Evolutionary conservation across 1,140 invertebrate genomes (phyloP), one percentile per base, ranked within the genome.

Genomic region (Acromyrmex charruanus): DNA sequence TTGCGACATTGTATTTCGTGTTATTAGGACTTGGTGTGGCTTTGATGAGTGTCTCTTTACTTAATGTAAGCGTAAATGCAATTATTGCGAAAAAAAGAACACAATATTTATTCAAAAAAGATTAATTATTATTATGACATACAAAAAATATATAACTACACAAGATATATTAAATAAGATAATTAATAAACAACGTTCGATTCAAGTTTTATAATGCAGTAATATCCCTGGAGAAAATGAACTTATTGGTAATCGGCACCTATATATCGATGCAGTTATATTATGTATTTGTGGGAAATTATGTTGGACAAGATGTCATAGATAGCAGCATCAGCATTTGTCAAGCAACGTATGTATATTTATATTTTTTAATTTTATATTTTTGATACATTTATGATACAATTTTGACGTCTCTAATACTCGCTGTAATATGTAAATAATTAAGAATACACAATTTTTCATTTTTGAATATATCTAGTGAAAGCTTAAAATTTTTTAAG

Each of bases 1-100:
- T 84, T 21, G 39, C 80, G 9, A 84, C 25, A 35, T 49, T 63
- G 0, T 84, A 84, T 84, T 74, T 84, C 39, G 2, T 84, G n/a
- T 84, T 84, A n/a, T 18, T 84, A 84, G 55, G 25, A 74, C 35
- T 61, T 35, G 28, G n/a, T 49, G 12, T 84, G 12, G 55, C 9
- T 35, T 44, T n/a, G 53, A 35, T 1, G 14, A 61, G 35, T 53
- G n/a, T 80, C n/a, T 39, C 5, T 69, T 1, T 80, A 4, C 0
- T 66, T 25, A 55, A 61, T 74, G 80, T 84, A 74, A 84, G 69
- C n/a, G 14, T 53, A 80, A 35, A 31, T 81, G 21, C 16, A 21
- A 35, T 25, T 66, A 66, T 31, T 53, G 18, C 12, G 6, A 55
- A 10, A 18, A 82, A 59, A 72, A n/a, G 16, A 44, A 72, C 10